These are phyloP conservation scores for Phacellophora camtschatica DNA, from an alignment of 30 jellyfish, hydroid and myxozoan species.

Conservation along the genomic window DNA sequence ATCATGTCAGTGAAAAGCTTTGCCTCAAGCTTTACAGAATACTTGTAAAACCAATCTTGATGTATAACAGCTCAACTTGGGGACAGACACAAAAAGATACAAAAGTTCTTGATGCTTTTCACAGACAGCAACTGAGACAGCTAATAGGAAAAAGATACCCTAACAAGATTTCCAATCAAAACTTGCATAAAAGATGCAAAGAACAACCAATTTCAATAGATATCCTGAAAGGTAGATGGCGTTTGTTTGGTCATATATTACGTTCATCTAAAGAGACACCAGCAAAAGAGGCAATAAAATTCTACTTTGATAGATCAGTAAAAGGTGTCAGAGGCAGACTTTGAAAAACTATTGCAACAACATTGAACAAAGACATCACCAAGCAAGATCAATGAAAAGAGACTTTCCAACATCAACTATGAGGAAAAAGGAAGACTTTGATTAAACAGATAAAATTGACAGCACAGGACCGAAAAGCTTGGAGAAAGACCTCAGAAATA, in stretches of 20 bases:
- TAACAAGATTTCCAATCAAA: slow-evolving; percentile 23
- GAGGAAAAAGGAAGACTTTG: too few relatives aligned
- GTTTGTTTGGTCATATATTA: slow-evolving; percentile 50
- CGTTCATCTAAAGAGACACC: slow-evolving; percentile 6
- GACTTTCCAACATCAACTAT: too few relatives aligned
- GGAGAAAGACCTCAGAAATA: too few relatives aligned
- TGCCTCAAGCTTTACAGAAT: too few relatives aligned
- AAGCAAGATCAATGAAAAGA: too few relatives aligned
- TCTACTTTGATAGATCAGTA: neutral
- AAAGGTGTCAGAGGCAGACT: neutral
- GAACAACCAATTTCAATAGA: slow-evolving; percentile 30
- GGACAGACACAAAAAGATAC: slow-evolving; percentile 29
- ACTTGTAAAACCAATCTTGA: neutral
- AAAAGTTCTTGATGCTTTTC: slow-evolving; percentile 43
- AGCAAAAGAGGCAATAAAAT: slow-evolving; percentile 5
- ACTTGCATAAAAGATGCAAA: slow-evolving; percentile 28
- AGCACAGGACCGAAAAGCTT: too few relatives aligned
- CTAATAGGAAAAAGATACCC: slow-evolving; percentile 28
- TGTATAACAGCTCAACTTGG: slow-evolving; percentile 48
- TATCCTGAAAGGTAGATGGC: slow-evolving; percentile 35
- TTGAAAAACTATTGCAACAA: too few relatives aligned
- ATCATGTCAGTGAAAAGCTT: too few relatives aligned
- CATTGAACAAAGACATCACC: too few relatives aligned
- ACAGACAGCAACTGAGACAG: slow-evolving; percentile 39
- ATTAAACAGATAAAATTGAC: too few relatives aligned